Evolutionary conservation across 2,113 vertebrate genomes (phyloP).

Genomic region (Sebastes schlegelii): DNA sequence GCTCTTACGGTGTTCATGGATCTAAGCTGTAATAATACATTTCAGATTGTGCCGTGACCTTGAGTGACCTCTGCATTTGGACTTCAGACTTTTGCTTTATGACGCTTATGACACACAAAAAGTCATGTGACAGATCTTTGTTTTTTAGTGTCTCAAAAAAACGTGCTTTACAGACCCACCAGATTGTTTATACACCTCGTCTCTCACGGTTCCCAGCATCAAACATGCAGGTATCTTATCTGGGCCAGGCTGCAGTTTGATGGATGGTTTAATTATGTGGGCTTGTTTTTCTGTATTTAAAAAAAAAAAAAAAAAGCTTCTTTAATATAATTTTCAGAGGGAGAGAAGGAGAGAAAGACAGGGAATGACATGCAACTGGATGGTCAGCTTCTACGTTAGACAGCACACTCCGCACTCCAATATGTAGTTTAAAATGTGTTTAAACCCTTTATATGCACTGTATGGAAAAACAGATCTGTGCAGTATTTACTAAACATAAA

Average conservation of each 20-base stretch:
- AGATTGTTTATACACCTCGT: slow-evolving; percentile 18
- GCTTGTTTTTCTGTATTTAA: slow-evolving; percentile 43
- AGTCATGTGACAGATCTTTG: neutral
- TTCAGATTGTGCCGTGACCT: slow-evolving; percentile 16
- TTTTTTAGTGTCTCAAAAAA: neutral
- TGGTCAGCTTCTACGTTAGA: neutral
- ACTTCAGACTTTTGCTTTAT: slow-evolving; percentile 1
- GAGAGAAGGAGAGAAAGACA: neutral
- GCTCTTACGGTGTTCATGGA: neutral
- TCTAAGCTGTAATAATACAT: slow-evolving; percentile 9
- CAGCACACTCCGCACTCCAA: neutral
- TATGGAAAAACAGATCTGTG: neutral
- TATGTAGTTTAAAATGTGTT: neutral
- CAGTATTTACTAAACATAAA: neutral
- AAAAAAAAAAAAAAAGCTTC: neutral
- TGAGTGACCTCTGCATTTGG: neutral
- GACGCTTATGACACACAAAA: neutral
- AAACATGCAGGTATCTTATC: slow-evolving; percentile 52
- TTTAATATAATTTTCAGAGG: neutral
- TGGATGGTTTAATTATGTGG: slow-evolving; percentile 69
- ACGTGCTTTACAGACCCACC: slow-evolving; percentile 13
- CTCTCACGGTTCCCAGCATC: slow-evolving; percentile 26
- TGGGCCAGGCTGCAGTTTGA: slow-evolving; percentile 49
- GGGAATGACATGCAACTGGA: neutral
- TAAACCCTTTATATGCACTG: slow-evolving; percentile 1